phyloP scores from a whole-genome alignment of 2,797 vertebrate genomes.

The Australoheros facetus region DNA sequence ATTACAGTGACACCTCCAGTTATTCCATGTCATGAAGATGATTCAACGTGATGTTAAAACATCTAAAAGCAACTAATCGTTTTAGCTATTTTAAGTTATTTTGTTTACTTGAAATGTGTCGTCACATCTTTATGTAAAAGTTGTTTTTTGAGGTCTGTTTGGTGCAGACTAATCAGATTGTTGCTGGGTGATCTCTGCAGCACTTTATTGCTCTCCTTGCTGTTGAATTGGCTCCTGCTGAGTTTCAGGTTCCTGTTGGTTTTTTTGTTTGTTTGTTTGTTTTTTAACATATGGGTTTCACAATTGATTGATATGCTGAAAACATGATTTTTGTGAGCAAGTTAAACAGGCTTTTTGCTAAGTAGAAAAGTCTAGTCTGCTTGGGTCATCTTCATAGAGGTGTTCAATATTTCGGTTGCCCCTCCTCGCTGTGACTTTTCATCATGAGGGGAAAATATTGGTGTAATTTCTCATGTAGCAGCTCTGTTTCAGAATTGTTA shows the following conservation, averaged over 20 bases:
- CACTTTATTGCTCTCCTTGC: not conserved
- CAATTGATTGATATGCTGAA: not conserved
- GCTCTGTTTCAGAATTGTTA: slow-evolving; percentile 43
- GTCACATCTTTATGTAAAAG: not conserved
- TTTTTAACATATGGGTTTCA: not conserved
- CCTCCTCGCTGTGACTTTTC: slow-evolving; percentile 37
- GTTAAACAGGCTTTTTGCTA: not conserved
- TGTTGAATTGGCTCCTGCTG: slow-evolving; percentile 5
- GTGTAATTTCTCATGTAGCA: slow-evolving; percentile 41
- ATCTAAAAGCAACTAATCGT: not conserved
- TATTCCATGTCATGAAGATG: slow-evolving; percentile 16
- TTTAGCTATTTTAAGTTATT: not conserved
- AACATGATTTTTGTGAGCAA: not conserved
- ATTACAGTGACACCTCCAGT: slow-evolving; percentile 11
- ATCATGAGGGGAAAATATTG: slow-evolving; percentile 38
- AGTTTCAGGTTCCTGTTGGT: not conserved
- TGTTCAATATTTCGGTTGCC: slow-evolving; percentile 20
- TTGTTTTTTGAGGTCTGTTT: not conserved
- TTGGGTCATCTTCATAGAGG: slow-evolving; percentile 34
- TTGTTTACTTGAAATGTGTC: not conserved
- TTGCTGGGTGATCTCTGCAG: not conserved
- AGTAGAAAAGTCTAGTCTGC: not conserved
- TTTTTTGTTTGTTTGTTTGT: not conserved
- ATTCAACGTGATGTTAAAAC: slow-evolving; percentile 12
- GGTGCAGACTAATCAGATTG: not conserved